Base-by-base conservation (phyloP, 2,113 vertebrate genomes). In the Tragelaphus scriptus region DNA sequence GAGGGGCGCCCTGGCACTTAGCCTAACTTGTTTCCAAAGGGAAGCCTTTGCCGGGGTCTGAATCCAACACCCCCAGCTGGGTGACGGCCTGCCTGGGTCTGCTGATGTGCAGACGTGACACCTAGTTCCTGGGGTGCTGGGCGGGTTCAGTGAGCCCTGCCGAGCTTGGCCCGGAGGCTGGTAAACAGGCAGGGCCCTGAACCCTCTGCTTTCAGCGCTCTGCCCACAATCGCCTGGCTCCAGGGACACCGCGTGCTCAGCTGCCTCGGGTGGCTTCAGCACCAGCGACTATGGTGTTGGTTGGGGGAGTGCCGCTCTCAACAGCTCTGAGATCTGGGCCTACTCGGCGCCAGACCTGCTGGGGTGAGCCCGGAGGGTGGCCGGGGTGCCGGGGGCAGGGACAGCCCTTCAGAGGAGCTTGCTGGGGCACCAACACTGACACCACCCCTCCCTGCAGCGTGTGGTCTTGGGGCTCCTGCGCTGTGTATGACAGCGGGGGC, bases 401-500 rank as follows among this genome's bases (percentile, higher is more conserved):
- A 21, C 32, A 7, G 6, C 25, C n/a, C 53, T 65, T 30, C 17
- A 56, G 17, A 23, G 61, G 71, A 51, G 21, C 3, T 11, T 5
- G 47, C 23, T 5, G 19, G 15, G n/a, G 68, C 15, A 5, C 44
- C 1, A 0, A 28, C 49, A 5, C 53, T 55, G 15, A 85, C n/a
- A 1, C 44, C 4, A 30, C 92, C 28, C 44, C 75, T 53, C 84
- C 91, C 85, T 81, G 10, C 94, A 99, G 99, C 58, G 98, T 98
- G 91, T 99, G 99, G 99, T 99, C 98, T 98, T 99, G 99, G 99
- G 99, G 99, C 59, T 98, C 97, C 94, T 98, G 97, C 32, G 99
- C 98, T 1, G 97, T 98, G 95, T 99, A 99, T 0, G 98, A 99
- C 91, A 99, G 99, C 1, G 98, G 99, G 0, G 99, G 99, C 77